Evolutionary conservation across 2,797 vertebrate genomes (phyloP).

Genomic region (Heterohyrax brucei): DNA sequence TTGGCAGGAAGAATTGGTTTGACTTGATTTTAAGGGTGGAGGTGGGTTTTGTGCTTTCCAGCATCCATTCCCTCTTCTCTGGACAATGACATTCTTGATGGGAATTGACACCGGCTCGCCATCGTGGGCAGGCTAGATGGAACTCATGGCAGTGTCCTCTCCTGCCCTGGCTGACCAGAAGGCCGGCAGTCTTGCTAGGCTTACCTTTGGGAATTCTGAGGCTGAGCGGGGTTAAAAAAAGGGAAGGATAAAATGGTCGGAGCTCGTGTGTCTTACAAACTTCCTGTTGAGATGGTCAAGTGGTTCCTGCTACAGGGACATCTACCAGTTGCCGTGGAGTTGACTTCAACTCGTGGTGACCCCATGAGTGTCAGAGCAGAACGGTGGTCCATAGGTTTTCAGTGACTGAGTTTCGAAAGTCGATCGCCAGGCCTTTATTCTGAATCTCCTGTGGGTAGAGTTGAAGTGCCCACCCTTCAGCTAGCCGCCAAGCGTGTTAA

Average conservation of each 20-base stretch:
- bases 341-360: neutral
- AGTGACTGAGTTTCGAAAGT: neutral
- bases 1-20: neutral
- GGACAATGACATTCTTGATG: neutral
- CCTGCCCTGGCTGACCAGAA: fast-evolving
- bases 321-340: neutral
- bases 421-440: neutral
- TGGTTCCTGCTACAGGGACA: neutral
- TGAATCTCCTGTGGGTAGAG: neutral
- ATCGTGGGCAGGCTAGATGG: fast-evolving
- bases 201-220: neutral
- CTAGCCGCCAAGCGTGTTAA: too few relatives aligned
- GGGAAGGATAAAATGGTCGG: fast-evolving
- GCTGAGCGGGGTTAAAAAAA: fast-evolving
- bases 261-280: fast-evolving
- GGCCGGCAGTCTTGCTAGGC: fast-evolving
- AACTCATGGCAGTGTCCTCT: fast-evolving
- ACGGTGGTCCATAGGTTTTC: neutral
- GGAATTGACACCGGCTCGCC: neutral
- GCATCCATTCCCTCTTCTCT: neutral
- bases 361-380: neutral
- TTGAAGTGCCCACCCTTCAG: neutral
- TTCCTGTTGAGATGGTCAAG: neutral
- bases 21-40: neutral
- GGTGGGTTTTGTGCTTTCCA: neutral